Percentiles rank a stretch among this genome's conserved stretches.
Conservation (phyloP, 2,888 invertebrate genomes). For the Pilophorus perplexus region DNA sequence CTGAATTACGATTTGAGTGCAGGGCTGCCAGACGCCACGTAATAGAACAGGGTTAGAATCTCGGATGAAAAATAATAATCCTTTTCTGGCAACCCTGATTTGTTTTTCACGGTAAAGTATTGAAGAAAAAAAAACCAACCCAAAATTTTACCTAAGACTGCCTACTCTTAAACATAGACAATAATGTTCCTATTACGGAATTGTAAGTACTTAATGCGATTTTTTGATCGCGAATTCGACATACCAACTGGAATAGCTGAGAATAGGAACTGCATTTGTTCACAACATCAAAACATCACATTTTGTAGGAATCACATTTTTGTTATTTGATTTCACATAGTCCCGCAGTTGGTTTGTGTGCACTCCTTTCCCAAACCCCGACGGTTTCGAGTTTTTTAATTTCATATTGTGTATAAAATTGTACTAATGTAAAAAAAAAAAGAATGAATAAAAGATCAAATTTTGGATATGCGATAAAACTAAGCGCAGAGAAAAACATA, state of each 20-base stretch:
- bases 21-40: no score
- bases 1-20: no score
- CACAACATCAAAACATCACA: conserved; percentile 6
- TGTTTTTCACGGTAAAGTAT: no score
- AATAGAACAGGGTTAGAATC: no score
- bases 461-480: conserved; percentile 32
- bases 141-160: conserved; percentile 44
- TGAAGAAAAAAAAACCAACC: conserved; percentile 28
- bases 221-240: conserved; percentile 11
- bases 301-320: background rate
- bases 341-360: no score
- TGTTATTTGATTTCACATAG: conserved; percentile 3
- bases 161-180: conserved; percentile 44
- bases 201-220: conserved; percentile 35
- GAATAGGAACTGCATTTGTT: conserved; percentile 35
- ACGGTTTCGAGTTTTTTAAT: no score
- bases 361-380: no score
- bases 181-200: conserved; percentile 46
- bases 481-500: conserved; percentile 33
- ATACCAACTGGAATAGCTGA: conserved; percentile 8
- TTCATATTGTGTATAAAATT: conserved; percentile 32
- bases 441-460: conserved; percentile 25
- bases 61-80: no score
- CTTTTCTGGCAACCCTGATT: no score
- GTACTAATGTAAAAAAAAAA: conserved; percentile 28